Conservation (phyloP, 2,113 vertebrate genomes). For the Felis catus region DNA sequence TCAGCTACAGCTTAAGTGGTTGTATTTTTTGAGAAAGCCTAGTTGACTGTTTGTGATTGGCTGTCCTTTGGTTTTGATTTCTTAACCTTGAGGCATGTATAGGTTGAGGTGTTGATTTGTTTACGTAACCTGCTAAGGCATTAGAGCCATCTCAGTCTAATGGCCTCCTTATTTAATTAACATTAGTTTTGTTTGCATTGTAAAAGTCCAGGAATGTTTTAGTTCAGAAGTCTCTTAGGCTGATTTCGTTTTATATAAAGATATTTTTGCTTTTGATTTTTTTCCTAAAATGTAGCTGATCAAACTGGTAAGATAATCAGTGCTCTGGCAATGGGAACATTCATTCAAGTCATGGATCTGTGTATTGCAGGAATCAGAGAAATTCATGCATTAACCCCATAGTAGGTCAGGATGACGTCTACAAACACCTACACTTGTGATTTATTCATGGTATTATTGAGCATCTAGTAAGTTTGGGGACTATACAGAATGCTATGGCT, state of each 20-base stretch:
- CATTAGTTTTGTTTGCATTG: not conserved
- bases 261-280: not conserved
- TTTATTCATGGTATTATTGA: not conserved
- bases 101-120: not conserved
- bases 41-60: not conserved
- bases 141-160: not conserved
- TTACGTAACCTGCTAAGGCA: not conserved
- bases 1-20: not conserved
- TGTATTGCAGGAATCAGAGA: too few species aligned
- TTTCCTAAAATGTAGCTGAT: not conserved
- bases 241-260: not conserved
- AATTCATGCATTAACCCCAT: not conserved
- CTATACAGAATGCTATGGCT: too few species aligned
- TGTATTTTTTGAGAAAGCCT: not conserved
- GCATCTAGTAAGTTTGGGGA: not conserved
- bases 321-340: not conserved
- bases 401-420: not conserved
- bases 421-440: not conserved
- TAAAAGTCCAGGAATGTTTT: not conserved
- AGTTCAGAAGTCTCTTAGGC: not conserved
- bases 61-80: not conserved
- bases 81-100: not conserved
- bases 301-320: not conserved
- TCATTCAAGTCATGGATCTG: not conserved
- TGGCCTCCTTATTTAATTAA: not conserved